Evolutionary conservation across 2,888 invertebrate species (phyloP).

Genomic region (Augiades crinisus): DNA sequence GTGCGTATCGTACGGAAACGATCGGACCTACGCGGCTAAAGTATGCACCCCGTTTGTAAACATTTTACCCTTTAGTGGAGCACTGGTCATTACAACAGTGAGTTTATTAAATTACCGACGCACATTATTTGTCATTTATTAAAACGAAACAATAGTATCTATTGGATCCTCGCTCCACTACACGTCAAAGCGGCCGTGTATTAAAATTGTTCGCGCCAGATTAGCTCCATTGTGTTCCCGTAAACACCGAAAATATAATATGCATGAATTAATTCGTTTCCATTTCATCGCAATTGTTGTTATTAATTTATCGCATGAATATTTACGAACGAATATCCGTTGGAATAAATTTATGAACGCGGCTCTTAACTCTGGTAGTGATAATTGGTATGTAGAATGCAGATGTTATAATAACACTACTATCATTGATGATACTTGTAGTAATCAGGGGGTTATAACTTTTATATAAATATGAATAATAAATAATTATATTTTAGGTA

Average conservation of each 20-base stretch:
- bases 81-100: too few species aligned
- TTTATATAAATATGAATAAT: too few species aligned
- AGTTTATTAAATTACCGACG: not conserved
- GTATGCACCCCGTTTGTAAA: too few species aligned
- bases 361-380: slow-evolving; percentile 2
- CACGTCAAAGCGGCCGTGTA: slow-evolving; percentile 3
- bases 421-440: not conserved
- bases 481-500: too few species aligned
- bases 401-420: too few species aligned
- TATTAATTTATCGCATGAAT: slow-evolving; percentile 16
- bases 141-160: slow-evolving; percentile 3
- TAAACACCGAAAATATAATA: slow-evolving; percentile 10
- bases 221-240: slow-evolving; percentile 9
- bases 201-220: not conserved
- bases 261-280: slow-evolving; percentile 6
- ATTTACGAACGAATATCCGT: slow-evolving; percentile 9
- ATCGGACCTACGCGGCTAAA: too few species aligned
- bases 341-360: slow-evolving; percentile 4
- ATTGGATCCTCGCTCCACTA: not conserved
- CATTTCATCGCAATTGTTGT: slow-evolving; percentile 1
- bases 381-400: slow-evolving; percentile 4
- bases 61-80: too few species aligned
- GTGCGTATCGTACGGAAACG: too few species aligned
- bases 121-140: not conserved
- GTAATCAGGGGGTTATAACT: too few species aligned